Evolutionary conservation across 2,113 vertebrate genomes (phyloP).

Genomic region (Hippocampus barbouri): DNA sequence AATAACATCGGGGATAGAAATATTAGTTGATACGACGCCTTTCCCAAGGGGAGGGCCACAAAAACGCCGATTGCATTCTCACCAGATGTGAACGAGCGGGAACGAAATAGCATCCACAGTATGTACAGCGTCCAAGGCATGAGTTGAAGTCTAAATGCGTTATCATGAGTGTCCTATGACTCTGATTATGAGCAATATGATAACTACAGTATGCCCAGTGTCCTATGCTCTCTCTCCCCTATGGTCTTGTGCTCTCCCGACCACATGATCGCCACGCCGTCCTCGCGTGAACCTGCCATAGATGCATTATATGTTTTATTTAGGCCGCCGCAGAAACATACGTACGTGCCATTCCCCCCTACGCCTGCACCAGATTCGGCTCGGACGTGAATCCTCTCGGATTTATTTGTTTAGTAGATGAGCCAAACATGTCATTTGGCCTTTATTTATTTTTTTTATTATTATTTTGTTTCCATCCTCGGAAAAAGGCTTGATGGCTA

Average conservation of each 20-base stretch:
- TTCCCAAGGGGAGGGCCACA: no score
- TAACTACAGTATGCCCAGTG: no score
- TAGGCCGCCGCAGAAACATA: constrained; percentile 3
- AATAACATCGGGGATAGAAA: no score
- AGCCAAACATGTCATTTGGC: background rate
- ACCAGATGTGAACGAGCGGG: no score
- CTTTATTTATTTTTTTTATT: background rate
- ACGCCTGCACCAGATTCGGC: background rate
- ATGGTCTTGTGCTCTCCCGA: background rate
- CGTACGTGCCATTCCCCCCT: background rate
- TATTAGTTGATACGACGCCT: no score
- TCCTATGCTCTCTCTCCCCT: no score
- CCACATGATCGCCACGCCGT: background rate
- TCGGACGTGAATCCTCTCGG: background rate
- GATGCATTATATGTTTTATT: background rate
- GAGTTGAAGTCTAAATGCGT: no score
- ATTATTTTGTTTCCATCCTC: background rate
- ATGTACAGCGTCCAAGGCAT: no score
- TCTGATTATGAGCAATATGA: no score
- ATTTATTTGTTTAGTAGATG: background rate
- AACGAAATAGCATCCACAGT: no score
- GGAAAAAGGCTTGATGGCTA: background rate
- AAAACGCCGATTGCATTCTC: no score
- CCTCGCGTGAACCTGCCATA: background rate
- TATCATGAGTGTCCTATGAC: no score